These are phyloP conservation scores for Margarornis squamiger DNA, from an alignment of 2,797 vertebrate genomes.

Conservation along the genomic window DNA sequence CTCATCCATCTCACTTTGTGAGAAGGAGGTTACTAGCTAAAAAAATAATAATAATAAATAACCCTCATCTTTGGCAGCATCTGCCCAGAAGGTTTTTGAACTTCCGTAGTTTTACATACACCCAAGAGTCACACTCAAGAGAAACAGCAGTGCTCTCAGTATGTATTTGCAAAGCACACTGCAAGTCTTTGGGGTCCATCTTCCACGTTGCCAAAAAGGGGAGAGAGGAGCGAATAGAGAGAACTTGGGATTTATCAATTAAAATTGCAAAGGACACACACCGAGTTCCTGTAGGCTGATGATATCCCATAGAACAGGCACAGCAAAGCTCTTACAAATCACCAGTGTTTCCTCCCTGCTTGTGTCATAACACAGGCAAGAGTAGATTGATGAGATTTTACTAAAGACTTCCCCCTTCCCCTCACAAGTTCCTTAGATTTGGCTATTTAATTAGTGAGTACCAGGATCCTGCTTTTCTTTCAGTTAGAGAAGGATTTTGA, in stretches of 20 bases:
- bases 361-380: background rate
- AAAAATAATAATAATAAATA: background rate
- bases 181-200: background rate
- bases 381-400: background rate
- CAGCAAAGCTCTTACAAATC: background rate
- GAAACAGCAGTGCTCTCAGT: background rate
- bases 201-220: background rate
- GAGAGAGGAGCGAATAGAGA: rapidly evolving
- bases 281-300: background rate
- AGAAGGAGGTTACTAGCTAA: background rate
- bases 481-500: background rate
- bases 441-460: background rate
- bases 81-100: background rate
- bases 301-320: background rate
- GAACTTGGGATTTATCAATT: background rate
- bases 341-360: background rate
- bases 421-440: background rate
- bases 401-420: rapidly evolving
- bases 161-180: background rate
- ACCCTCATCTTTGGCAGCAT: background rate
- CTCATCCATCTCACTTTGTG: background rate
- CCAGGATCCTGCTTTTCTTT: background rate
- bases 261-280: background rate
- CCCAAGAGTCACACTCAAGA: background rate
- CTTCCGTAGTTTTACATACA: background rate